Evolutionary conservation across 2,113 vertebrate species (phyloP), one percentile per base, ranked within the genome.

Genomic region (Riparia riparia): DNA sequence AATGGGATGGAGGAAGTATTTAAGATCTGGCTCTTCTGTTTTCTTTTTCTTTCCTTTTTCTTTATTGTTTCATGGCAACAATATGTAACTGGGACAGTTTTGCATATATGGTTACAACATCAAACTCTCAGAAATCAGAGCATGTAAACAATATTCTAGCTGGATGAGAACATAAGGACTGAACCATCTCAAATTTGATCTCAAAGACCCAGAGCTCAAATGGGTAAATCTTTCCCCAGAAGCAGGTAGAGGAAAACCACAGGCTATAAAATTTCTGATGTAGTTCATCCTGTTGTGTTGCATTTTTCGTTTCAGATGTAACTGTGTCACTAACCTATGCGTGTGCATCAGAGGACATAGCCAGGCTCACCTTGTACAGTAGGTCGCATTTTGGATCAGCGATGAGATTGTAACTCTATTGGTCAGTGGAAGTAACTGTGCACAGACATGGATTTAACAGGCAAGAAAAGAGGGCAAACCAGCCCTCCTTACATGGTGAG

Each of bases 81-180:
- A 70, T 73, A 83, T 73, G 54, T 90, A 96, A 95, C 82, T 94
- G 91, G 91, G 95, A 76, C 95, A 91, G 84, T 69, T 96, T 96
- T 96, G 91, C 93, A 89, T 96, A 86, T 58, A 92, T 80, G 44
- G 47, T 58, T 92, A 68, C 71, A 80, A 73, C 80, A 86, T 89
- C 90, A 80, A 93, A 86, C 90, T 90, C 78, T 73, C 45, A 73
- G 82, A 94, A 94, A 88, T 58, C 32, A 71, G 72, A 88, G 57
- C 72, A 17, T 34, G 66, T 93, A 96, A 95, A 91, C 85, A 93
- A 47, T 79, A 60, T 81, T 53, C 60, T 44, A 45, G 39, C n/a
- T 14, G 15, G 86, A 66, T 58, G 58, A 80, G 58, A 53, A 42
- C 34, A 12, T 69, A 85, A 74, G 31, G 54, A 74, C 51, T 70